Percentiles rank a stretch among this genome's conserved stretches.
Evolutionary conservation across 2,888 invertebrate species (phyloP).

Genomic region (Campoplex nolae): DNA sequence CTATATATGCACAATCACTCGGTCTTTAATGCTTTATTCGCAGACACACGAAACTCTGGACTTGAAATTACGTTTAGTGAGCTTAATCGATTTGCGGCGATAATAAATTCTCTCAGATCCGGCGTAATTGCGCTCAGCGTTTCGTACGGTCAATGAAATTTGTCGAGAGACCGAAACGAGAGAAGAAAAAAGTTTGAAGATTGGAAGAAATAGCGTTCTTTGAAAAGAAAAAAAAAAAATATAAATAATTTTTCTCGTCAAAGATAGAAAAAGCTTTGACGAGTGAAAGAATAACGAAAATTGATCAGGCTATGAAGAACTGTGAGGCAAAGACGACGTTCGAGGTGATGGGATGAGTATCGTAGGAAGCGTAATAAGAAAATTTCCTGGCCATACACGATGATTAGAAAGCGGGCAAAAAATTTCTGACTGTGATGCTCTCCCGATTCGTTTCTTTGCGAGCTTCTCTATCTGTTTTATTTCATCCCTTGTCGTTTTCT

Average conservation of each 20-base stretch:
- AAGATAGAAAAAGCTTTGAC: neutral
- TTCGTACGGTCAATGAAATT: neutral
- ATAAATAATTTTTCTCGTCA: neutral
- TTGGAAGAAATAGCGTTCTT: neutral
- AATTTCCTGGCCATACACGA: conserved; percentile 14
- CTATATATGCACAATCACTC: conserved; percentile 53
- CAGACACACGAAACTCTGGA: conserved; percentile 74
- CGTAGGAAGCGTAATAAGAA: conserved; percentile 27
- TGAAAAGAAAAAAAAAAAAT: neutral
- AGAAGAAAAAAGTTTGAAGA: neutral
- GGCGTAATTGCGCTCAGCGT: neutral
- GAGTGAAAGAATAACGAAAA: neutral
- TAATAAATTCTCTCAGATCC: conserved; percentile 83
- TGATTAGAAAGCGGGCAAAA: conserved; percentile 56
- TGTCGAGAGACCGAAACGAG: neutral
- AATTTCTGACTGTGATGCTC: conserved; percentile 50
- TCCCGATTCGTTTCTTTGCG: conserved; percentile 4
- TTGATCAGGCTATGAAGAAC: neutral
- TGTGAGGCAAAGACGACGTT: conserved; percentile 3
- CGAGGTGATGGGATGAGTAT: too few relatives aligned
- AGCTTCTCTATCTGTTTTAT: conserved; percentile 52
- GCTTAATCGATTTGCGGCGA: conserved; percentile 72
- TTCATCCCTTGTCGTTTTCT: conserved; percentile 41
- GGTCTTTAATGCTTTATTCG: conserved; percentile 78
- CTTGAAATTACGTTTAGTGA: conserved; percentile 73